Percentiles rank a stretch among this genome's conserved stretches.
Conservation (phyloP, 1,140 invertebrate genomes). For the Gryllus bimaculatus region DNA sequence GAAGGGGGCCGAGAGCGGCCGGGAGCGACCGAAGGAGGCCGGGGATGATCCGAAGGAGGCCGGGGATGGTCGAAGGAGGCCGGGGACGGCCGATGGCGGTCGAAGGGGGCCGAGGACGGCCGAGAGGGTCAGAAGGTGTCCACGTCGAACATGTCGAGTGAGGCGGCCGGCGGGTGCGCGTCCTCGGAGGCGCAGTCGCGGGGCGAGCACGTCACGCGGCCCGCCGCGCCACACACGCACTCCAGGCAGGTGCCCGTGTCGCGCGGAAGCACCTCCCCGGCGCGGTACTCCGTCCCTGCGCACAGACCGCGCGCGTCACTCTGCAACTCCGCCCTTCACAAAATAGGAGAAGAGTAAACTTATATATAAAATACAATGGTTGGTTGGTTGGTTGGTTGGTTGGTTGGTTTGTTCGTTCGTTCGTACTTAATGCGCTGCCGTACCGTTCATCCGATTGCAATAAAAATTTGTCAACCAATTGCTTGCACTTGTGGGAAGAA, state of each 20-base stretch:
- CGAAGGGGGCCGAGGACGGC: background rate
- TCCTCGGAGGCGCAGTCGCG: slow-evolving; percentile 43
- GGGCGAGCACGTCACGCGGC: slow-evolving; percentile 55
- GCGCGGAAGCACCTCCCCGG: slow-evolving; percentile 52
- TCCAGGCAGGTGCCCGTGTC: slow-evolving; percentile 59
- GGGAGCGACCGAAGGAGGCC: too few species aligned
- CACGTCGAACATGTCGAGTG: slow-evolving; percentile 31
- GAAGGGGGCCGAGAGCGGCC: too few species aligned
- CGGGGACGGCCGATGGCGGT: background rate
- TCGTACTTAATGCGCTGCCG: too few species aligned
- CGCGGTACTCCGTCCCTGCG: slow-evolving; percentile 49
- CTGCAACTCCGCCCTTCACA: background rate
- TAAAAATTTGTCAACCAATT: too few species aligned
- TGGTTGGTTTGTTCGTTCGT: too few species aligned
- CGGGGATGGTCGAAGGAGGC: background rate
- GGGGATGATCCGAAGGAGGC: too few species aligned
- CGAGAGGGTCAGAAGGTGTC: slow-evolving; percentile 26
- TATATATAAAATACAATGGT: too few species aligned
- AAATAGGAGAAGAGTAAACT: too few species aligned
- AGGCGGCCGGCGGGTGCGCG: slow-evolving; percentile 31
- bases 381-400: too few species aligned
- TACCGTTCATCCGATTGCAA: too few species aligned
- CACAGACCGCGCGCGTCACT: background rate
- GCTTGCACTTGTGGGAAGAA: too few species aligned
- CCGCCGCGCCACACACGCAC: slow-evolving; percentile 51